Conservation (phyloP, 2,113 vertebrate genomes). For the Dromas ardeola region DNA sequence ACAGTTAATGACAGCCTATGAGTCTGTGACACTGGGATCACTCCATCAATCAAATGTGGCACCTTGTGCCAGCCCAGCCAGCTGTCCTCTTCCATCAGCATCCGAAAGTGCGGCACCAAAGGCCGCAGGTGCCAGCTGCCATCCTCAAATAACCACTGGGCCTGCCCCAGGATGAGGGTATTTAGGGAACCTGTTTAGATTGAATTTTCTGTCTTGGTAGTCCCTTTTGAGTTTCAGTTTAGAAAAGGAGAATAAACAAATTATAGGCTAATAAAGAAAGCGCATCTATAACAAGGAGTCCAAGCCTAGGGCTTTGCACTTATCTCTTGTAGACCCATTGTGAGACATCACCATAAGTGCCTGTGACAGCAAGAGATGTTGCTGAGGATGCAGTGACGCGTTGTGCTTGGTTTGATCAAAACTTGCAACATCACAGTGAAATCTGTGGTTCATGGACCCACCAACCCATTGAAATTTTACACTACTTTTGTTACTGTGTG, state of each 20-base stretch:
- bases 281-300: background rate
- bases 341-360: background rate
- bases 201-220: constrained; percentile 49
- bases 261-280: constrained; percentile 47
- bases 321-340: background rate
- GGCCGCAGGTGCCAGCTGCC: constrained; percentile 76
- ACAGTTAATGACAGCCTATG: constrained; percentile 46
- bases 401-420: background rate
- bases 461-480: background rate
- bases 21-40: constrained; percentile 58
- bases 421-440: background rate
- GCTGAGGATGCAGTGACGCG: background rate
- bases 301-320: background rate
- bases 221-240: background rate
- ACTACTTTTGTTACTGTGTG: background rate
- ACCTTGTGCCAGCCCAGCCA: constrained; percentile 78
- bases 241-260: constrained; percentile 67
- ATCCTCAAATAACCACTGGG: constrained; percentile 67
- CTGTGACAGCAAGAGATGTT: background rate
- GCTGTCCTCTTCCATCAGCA: constrained; percentile 84
- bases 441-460: background rate
- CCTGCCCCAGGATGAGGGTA: constrained; percentile 50
- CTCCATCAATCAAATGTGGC: constrained; percentile 78
- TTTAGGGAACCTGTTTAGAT: constrained; percentile 26
- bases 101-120: constrained; percentile 59